A percentile compares a stretch with the other conserved stretches of the same genome.
These are phyloP conservation scores for Eurypyga helias DNA, from an alignment of 2,113 vertebrate species.

Conservation along the genomic window DNA sequence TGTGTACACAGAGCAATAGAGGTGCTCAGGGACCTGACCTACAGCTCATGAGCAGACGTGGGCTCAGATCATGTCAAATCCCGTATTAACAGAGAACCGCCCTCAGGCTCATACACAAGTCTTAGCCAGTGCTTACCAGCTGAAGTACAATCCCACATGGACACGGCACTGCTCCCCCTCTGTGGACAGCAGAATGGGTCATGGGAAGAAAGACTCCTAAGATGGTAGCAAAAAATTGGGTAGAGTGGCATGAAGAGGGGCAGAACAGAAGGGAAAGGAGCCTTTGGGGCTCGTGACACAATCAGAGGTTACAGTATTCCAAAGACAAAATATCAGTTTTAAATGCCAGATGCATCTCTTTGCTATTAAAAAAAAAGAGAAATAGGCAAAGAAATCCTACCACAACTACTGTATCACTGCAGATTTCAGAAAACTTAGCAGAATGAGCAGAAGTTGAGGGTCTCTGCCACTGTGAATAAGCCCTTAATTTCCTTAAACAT, in stretches of 20 bases:
- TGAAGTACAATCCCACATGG: neutral
- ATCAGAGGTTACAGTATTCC: neutral
- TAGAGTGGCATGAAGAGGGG: neutral
- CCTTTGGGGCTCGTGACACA: neutral
- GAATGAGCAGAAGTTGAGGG: neutral
- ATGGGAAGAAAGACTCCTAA: neutral
- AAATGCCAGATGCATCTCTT: neutral
- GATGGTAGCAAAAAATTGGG: neutral
- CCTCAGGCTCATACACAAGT: neutral
- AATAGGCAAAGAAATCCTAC: neutral
- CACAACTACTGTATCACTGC: neutral
- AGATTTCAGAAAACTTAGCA: neutral
- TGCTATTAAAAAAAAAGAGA: neutral
- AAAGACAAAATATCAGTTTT: neutral
- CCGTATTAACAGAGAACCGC: neutral
- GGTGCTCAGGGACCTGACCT: neutral
- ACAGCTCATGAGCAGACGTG: neutral
- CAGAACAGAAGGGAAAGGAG: neutral
- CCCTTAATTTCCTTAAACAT: neutral
- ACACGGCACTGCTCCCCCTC: neutral
- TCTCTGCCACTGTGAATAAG: neutral
- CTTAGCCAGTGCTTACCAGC: neutral
- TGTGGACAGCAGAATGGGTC: accelerated
- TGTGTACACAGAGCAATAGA: neutral
- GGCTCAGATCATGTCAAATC: neutral